Base-by-base conservation (phyloP, 2,888 invertebrate genomes). In the Alcis repandata region DNA sequence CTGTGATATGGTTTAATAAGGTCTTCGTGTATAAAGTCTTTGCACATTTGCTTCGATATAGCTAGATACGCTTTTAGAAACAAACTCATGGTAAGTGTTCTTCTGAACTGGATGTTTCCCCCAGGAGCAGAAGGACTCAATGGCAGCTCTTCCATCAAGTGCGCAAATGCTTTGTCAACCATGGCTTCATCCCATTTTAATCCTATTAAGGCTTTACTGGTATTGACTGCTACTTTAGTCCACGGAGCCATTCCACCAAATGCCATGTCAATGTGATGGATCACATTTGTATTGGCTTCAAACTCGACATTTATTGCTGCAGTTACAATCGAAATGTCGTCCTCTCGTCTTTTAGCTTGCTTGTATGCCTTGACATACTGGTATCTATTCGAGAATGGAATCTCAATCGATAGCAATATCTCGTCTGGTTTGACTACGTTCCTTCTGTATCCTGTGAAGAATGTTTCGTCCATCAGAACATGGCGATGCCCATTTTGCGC, bases 231-330 rank as follows among this genome's bases (percentile, higher is more conserved):
- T 80, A 97, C 88, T 68, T 97, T 95, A 0, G 98, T 98, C 0
- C 96, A 97, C 8, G 98, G 97, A 0, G 98, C 98, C 98, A 99
- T 98, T 15, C 99, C 99, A 59, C 99, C 99, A 86, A 96, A 99
- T 0, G 97, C 96, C 68, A 98, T 88, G 63, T 94, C 90, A 38
- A 96, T 94, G 57, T 95, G 90, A 64, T 94, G 88, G 63, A 97
- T 92, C 27, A 93, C 79, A 66, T 89, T 92, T 2, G 93, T 88
- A 74, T 90, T 84, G 3, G 90, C 85, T 81, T 95, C 84, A 73
- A 97, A 95, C 62, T 90, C 89, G 0, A 97, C 95, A 75, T 95
- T 95, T 61, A 97, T 91, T 8, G 96, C 95, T 69, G 96, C 95
- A 73, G 98, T 98, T 0, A 98, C 98, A 70, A 98, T 97, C 7